These are phyloP conservation scores for Choloepus didactylus DNA, from an alignment of 2,797 vertebrate genomes.

Conservation along the genomic window DNA sequence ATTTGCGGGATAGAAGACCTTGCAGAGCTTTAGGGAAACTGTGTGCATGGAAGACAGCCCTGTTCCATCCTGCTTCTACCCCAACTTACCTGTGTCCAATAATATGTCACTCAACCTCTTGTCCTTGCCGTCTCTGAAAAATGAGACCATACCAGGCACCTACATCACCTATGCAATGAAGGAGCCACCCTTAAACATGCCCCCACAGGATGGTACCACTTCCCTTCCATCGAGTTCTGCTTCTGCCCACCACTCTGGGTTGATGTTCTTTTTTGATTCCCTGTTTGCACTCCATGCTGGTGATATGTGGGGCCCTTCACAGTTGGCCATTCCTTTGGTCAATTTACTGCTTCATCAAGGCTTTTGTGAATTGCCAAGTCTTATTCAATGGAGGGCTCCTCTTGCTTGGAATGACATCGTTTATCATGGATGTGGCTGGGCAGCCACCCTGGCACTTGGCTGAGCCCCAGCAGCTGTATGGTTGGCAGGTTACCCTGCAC, in stretches of 20 bases:
- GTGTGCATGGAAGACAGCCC: background rate
- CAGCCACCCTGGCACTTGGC: background rate
- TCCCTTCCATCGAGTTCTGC: background rate
- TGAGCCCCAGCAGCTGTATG: background rate
- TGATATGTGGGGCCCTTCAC: background rate
- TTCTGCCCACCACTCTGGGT: background rate
- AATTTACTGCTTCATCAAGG: conserved; percentile 39
- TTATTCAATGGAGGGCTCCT: conserved; percentile 1
- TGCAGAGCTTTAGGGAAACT: background rate
- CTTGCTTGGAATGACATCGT: conserved; percentile 30
- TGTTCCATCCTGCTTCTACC: background rate
- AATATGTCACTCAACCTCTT: background rate
- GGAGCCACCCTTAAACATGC: background rate
- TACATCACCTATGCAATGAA: background rate
- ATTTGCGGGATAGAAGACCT: background rate
- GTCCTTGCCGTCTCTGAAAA: background rate
- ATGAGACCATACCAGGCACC: background rate
- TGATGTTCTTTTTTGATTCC: background rate
- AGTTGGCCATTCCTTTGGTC: background rate
- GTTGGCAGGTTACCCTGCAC: background rate
- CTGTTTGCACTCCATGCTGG: background rate
- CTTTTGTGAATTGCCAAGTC: conserved; percentile 53
- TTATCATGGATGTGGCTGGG: conserved; percentile 13
- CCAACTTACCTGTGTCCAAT: background rate
- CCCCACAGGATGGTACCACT: no score